Evolutionary conservation across 2,113 vertebrate species (phyloP).

Genomic region (Sylvilagus bachmani): DNA sequence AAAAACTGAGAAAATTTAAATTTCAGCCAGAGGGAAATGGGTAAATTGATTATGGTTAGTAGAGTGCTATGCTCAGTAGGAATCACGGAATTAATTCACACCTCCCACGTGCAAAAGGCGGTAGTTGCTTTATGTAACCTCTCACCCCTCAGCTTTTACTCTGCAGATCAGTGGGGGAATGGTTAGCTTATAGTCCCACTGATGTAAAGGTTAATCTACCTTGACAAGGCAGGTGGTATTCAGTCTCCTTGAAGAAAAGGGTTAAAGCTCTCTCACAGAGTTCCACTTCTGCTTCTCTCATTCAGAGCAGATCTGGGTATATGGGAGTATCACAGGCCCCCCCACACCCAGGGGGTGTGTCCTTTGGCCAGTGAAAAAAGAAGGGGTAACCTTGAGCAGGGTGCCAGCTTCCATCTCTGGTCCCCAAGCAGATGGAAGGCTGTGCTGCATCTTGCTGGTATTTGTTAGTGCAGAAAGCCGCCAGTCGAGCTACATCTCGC

Average conservation of each 20-base stretch:
- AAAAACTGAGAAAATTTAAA: slow-evolving; percentile 13
- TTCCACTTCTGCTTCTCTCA: neutral
- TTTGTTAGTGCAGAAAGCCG: neutral
- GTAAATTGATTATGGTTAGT: neutral
- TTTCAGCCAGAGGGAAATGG: neutral
- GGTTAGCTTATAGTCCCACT: neutral
- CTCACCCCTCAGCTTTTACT: neutral
- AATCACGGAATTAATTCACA: slow-evolving; percentile 28
- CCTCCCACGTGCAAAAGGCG: neutral
- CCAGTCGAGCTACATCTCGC: neutral
- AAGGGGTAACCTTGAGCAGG: neutral
- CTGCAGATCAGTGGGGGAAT: neutral
- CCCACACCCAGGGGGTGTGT: too few relatives aligned
- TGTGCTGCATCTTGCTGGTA: neutral
- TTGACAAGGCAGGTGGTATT: neutral
- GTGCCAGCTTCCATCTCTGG: neutral
- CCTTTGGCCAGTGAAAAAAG: neutral
- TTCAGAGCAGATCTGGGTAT: neutral
- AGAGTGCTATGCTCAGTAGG: neutral
- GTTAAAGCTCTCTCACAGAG: neutral
- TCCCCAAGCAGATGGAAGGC: neutral
- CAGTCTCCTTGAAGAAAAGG: neutral
- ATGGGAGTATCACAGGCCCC: neutral
- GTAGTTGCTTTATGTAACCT: neutral
- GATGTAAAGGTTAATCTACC: slow-evolving; percentile 43